Percentiles rank a stretch among this genome's conserved stretches.
Conservation (phyloP, 2,113 vertebrate genomes). For the Guaruba guarouba region DNA sequence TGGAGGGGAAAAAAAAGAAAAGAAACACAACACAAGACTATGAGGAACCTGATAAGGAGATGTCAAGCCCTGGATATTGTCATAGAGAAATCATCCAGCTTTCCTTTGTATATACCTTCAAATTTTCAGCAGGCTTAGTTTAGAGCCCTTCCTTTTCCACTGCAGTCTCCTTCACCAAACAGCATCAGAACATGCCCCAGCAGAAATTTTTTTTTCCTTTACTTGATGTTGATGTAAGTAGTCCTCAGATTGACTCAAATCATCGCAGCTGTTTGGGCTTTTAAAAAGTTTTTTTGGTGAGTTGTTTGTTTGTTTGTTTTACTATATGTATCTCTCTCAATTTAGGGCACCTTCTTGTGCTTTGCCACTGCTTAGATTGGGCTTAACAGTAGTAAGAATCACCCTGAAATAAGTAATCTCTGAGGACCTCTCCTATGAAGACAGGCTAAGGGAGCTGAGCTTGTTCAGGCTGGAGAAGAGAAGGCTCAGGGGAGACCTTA, state of each 20-base stretch:
- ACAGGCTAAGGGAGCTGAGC: not conserved
- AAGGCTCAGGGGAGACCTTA: not conserved
- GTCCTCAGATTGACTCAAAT: not conserved
- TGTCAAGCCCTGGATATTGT: not conserved
- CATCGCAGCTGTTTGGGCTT: not conserved
- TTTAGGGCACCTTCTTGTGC: not conserved
- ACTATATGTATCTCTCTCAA: not conserved
- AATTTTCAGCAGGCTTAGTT: rapidly evolving
- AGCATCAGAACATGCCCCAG: not conserved
- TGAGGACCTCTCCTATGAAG: not conserved
- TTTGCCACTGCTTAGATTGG: not conserved
- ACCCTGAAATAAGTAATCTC: not conserved
- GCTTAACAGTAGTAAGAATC: not conserved
- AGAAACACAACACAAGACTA: not conserved
- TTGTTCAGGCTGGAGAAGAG: not conserved
- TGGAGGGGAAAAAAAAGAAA: not conserved
- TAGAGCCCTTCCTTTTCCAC: not conserved
- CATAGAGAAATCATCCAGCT: not conserved
- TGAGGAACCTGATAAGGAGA: not conserved
- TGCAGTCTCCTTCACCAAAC: not conserved
- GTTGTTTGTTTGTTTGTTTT: not conserved
- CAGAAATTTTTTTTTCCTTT: not conserved
- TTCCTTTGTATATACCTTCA: not conserved
- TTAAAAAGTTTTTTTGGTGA: not conserved
- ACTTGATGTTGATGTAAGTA: not conserved